Conservation (phyloP, 2,888 invertebrate genomes). For the Xestia c-nigrum region DNA sequence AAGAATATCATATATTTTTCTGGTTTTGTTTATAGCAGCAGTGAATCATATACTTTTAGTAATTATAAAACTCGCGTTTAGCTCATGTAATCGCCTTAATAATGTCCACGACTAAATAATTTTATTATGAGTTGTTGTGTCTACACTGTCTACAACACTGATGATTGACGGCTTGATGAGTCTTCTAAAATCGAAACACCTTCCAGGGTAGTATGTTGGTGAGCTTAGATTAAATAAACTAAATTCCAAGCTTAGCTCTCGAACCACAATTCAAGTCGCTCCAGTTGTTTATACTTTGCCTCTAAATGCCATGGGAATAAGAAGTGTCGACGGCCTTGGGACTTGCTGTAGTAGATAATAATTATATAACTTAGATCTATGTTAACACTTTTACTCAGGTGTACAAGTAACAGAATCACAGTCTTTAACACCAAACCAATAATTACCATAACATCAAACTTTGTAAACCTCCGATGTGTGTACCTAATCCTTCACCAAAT, state of each 20-base stretch:
- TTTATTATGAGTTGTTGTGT: not conserved
- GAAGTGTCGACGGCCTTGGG: constrained; percentile 47
- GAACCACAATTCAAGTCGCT: not conserved
- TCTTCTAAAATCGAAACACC: not conserved
- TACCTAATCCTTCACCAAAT: too few relatives aligned
- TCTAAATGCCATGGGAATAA: constrained; percentile 55
- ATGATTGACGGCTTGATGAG: not conserved
- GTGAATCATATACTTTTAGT: too few relatives aligned
- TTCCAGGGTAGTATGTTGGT: not conserved
- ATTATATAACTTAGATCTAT: constrained; percentile 11
- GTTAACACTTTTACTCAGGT: constrained; percentile 27
- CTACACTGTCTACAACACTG: not conserved
- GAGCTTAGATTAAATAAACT: not conserved
- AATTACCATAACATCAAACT: not conserved
- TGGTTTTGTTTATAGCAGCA: too few relatives aligned
- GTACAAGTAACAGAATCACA: constrained; percentile 57
- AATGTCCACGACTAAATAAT: not conserved
- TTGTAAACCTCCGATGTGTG: not conserved
- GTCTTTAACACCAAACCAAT: constrained; percentile 61
- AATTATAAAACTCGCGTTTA: too few relatives aligned
- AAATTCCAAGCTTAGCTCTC: constrained; percentile 1
- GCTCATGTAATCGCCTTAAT: too few relatives aligned
- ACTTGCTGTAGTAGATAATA: not conserved
- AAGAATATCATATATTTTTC: too few relatives aligned
- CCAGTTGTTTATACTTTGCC: constrained; percentile 11